phyloP scores from a whole-genome alignment of 2,113 vertebrate species.

The Willisornis vidua region DNA sequence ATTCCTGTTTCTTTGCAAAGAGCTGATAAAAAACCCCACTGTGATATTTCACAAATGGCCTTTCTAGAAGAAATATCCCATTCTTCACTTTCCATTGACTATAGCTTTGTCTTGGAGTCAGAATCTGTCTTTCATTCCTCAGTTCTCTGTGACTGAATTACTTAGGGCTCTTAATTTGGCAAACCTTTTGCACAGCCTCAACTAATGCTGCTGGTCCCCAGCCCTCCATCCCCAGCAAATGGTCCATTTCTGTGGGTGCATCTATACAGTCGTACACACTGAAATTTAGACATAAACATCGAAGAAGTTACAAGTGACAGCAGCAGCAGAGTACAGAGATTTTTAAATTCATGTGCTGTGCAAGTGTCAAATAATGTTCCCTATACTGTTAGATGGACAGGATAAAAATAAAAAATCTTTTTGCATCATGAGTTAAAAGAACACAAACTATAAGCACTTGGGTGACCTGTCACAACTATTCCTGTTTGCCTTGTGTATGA shows the following conservation, averaged over 20 bases:
- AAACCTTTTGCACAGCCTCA: not conserved
- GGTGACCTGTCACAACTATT: not conserved
- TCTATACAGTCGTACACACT: not conserved
- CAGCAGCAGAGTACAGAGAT: not conserved
- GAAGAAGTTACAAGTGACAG: not conserved
- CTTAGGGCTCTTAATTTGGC: not conserved
- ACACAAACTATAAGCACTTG: not conserved
- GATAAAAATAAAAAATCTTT: not conserved
- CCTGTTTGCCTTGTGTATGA: not conserved
- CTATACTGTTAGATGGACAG: not conserved
- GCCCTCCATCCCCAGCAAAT: rapidly evolving
- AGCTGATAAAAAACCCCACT: not conserved
- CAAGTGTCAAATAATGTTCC: not conserved
- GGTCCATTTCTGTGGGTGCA: not conserved
- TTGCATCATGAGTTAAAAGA: not conserved
- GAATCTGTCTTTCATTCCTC: not conserved
- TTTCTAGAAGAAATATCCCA: not conserved
- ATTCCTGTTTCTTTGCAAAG: not conserved
- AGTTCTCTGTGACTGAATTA: not conserved
- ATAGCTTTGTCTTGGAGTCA: not conserved
- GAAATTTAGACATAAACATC: not conserved
- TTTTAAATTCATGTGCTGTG: not conserved
- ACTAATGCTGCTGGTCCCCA: not conserved
- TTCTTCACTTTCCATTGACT: not conserved
- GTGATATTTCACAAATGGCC: not conserved